These are phyloP conservation scores for Pogoniulus pusillus DNA, from an alignment of 2,797 vertebrate species.

Conservation along the genomic window DNA sequence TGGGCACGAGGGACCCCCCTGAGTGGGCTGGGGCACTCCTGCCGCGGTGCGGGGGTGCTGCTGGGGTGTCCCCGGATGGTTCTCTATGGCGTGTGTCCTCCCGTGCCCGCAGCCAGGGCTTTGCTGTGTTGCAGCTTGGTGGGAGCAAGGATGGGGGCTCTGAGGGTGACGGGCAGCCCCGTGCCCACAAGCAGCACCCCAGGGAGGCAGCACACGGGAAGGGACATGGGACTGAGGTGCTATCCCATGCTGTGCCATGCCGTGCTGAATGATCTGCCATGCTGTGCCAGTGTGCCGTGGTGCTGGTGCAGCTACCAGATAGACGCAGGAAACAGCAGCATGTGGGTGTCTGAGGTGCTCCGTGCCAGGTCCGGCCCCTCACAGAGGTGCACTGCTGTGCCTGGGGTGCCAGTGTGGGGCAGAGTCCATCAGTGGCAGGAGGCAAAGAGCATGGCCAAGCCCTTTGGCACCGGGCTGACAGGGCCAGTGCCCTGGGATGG, in stretches of 20 bases:
- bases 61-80: background rate
- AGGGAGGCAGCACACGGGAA: background rate
- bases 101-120: background rate
- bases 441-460: background rate
- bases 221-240: background rate
- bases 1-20: background rate
- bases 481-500: background rate
- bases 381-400: no score
- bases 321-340: fast-evolving
- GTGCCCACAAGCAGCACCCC: no score
- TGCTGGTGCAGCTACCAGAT: background rate
- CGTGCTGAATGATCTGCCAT: background rate
- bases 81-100: background rate
- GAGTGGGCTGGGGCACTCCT: background rate
- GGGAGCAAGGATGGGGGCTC: background rate
- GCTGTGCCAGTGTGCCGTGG: background rate
- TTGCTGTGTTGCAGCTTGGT: fast-evolving
- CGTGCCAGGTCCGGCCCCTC: no score
- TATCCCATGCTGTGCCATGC: fast-evolving
- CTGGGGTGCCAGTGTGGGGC: no score
- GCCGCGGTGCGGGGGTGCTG: background rate
- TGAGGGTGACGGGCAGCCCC: background rate
- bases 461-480: no score
- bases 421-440: no score
- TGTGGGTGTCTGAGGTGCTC: background rate